These are phyloP conservation scores for Ginglymostoma cirratum DNA, from an alignment of 2,113 vertebrate genomes.

Conservation along the genomic window DNA sequence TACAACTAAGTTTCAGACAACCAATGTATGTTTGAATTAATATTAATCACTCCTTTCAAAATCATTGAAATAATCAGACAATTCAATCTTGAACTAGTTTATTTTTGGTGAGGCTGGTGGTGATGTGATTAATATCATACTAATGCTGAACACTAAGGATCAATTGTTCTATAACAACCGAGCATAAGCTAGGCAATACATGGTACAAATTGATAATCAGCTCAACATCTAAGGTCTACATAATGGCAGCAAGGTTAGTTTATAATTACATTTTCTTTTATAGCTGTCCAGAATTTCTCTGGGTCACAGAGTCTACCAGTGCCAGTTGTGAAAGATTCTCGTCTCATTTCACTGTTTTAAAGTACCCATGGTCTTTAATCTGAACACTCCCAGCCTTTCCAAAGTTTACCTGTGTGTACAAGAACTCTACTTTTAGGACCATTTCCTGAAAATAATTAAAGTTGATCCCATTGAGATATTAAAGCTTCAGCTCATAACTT, in stretches of 20 bases:
- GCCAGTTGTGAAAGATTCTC: not conserved
- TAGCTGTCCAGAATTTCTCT: not conserved
- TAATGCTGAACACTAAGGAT: not conserved
- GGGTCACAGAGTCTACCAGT: not conserved
- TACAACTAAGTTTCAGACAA: not conserved
- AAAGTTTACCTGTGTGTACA: not conserved
- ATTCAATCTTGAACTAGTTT: not conserved
- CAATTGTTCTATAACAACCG: not conserved
- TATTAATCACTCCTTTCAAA: not conserved
- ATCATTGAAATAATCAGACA: not conserved
- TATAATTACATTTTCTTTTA: not conserved
- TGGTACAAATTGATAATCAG: not conserved
- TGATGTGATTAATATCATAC: not conserved
- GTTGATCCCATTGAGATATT: not conserved
- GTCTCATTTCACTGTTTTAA: not conserved
- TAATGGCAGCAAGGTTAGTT: not conserved
- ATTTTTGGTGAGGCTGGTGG: not conserved
- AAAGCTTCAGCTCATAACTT: not conserved
- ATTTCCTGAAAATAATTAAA: not conserved
- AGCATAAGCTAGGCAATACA: not conserved
- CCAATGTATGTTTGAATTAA: not conserved
- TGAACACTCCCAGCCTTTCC: not conserved
- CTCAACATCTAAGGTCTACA: not conserved
- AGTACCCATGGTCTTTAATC: not conserved
- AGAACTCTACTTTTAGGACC: not conserved